Percentiles rank a stretch among this genome's conserved stretches.
Evolutionary conservation across 2,888 invertebrate species (phyloP).

Genomic region (Idaea biselata): DNA sequence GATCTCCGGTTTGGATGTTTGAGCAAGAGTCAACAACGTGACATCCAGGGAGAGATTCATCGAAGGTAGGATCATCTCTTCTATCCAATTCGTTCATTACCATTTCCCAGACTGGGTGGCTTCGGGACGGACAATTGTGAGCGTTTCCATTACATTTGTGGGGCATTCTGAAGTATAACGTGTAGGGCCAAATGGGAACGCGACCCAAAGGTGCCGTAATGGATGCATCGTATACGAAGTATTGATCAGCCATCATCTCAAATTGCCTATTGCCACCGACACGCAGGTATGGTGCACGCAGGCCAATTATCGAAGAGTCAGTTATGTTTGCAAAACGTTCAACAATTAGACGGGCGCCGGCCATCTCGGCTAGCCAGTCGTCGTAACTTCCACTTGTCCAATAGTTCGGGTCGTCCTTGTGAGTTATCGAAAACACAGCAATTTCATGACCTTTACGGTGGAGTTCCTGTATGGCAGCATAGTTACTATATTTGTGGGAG

Average conservation of each 20-base stretch:
- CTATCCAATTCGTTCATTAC: constrained; percentile 97
- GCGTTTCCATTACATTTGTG: constrained; percentile 97
- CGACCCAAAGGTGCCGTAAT: constrained; percentile 94
- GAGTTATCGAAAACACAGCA: constrained; percentile 94
- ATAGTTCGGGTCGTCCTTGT: constrained; percentile 95
- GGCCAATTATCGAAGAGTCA: constrained; percentile 93
- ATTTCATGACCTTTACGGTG: constrained; percentile 95
- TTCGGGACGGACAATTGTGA: constrained; percentile 94
- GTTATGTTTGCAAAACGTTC: constrained; percentile 95
- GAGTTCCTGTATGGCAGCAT: constrained; percentile 93
- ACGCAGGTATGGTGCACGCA: constrained; percentile 92
- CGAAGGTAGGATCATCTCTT: constrained; percentile 95
- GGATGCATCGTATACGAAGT: constrained; percentile 96
- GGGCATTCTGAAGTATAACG: constrained; percentile 97
- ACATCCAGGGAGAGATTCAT: constrained; percentile 95
- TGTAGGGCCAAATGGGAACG: constrained; percentile 98
- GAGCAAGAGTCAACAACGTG: constrained; percentile 97
- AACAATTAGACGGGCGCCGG: constrained; percentile 91
- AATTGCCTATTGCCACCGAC: constrained; percentile 97
- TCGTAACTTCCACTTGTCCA: constrained; percentile 94
- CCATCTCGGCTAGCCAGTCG: constrained; percentile 97
- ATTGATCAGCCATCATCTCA: constrained; percentile 98
- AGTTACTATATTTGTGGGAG: constrained; percentile 95
- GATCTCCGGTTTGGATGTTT: constrained; percentile 94
- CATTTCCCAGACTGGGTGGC: constrained; percentile 98